Base-by-base conservation (phyloP, 2,888 invertebrate genomes). In the Sialis fuliginosa region DNA sequence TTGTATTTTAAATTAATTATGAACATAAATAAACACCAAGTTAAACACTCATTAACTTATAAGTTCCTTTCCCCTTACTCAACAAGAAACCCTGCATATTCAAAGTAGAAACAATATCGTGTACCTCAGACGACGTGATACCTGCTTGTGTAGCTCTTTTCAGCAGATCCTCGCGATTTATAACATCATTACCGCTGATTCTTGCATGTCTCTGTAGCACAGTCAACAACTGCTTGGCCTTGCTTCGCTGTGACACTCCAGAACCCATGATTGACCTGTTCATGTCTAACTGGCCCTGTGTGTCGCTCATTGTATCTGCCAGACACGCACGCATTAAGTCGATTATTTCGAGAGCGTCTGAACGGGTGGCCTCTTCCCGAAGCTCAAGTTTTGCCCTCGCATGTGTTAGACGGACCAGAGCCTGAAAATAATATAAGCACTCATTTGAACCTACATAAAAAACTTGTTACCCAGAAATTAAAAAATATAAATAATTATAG, bases 321-420 rank as follows among this genome's bases (percentile, higher is more conserved):
- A 89, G 71, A 60, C 84, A 87, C 60, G 80, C 77, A 56, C 81
- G 79, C 65, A 91, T 76, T 46, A 96, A 74, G 59, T 89, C 85
- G 35, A 95, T 74, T 33, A 92, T 80, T 61, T 95, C 91, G 50
- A 72, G 66, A 0, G 92, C 93, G 65, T 96, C 95, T 47, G 73
- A 62, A 48, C 69, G 73, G 0, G 82, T 86, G 1, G 85, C 90
- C 57, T 78, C 78, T 62, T 83, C 82, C 51, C 91, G 69, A 50
- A 96, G 67, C 62, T 95, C 93, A 1, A 84, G 64, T 57, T 90
- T 81, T 1, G 95, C 93, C 60, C 93, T 71, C 10, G 95, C 92
- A 80, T 88, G 57, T n/a, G 58, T 57, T 48, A 48, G 54, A 33
- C 48, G 47, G n/a, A 47, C 37, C 39, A 22, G 22, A 22, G 22